Evolutionary conservation across 2,797 vertebrate species (phyloP), one percentile per base, ranked within the genome.

Genomic region (Etheostoma perlongum): DNA sequence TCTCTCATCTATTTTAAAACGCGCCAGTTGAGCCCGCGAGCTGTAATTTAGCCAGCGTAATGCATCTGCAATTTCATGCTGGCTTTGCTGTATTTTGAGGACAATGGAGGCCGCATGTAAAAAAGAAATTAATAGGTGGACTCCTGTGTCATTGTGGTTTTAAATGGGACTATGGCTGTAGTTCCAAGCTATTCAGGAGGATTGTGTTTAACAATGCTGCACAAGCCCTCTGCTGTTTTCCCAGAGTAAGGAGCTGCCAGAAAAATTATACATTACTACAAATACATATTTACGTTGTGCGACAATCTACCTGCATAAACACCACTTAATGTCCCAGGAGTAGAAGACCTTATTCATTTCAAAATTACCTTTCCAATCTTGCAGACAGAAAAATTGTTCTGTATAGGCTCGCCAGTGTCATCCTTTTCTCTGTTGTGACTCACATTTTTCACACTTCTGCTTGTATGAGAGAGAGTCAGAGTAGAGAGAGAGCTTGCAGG

Each of bases 1-100:
- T 79, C 72, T 78, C 76, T 47, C 52, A 82, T 93, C 89, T 90
- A 88, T 92, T 93, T 91, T 81, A 60, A 75, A 87, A 86, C 62
- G 74, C 23, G 18, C 60, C 23, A 69, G 67, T 82, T 55, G 81
- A 85, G 67, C 74, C 83, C 13, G 27, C 71, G 2, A 83, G 85
- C 82, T 89, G 79, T 89, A 91, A 88, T 83, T 89, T 79, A 87
- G 55, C 71, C 76, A 52, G 66, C 66, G 74, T 79, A 89, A 84
- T 86, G 82, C 86, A 81, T 86, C 80, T 86, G 74, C 69, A 76
- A 81, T 90, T 91, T 88, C 80, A 80, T 87, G 76, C 85, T 85
- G 78, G 72, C 83, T 88, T 85, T 79, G 60, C 78, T 84, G 52
- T 84, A 76, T 84, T 93, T 89, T 79, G 67, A 74, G 81, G 84